Percentiles rank a stretch among this genome's conserved stretches.
Evolutionary conservation across 2,888 invertebrate species (phyloP).

Genomic region (Aphrophora alni): DNA sequence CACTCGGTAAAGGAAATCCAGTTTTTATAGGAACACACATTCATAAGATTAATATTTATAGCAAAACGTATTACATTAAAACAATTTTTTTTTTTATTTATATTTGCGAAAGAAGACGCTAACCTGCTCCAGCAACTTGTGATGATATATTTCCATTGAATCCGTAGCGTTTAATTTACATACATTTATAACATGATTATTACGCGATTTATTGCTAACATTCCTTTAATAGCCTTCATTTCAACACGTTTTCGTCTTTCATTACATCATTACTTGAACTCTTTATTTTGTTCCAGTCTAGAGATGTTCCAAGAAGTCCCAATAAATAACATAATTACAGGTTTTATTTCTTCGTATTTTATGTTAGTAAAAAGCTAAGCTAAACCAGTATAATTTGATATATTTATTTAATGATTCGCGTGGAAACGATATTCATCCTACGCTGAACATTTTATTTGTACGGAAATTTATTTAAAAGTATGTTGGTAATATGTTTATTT

Average conservation of each 20-base stretch:
- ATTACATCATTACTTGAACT: background rate
- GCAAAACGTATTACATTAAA: background rate
- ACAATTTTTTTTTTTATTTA: background rate
- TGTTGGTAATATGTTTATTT: no score
- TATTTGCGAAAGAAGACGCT: background rate
- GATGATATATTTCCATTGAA: background rate
- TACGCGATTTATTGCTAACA: background rate
- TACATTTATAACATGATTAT: background rate
- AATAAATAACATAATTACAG: background rate
- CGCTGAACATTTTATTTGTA: no score
- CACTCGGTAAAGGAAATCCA: no score
- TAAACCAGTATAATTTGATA: no score
- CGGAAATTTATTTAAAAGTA: no score
- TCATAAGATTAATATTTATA: background rate
- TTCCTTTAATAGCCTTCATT: background rate
- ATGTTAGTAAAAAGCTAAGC: background rate
- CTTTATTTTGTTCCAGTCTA: background rate
- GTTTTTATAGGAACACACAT: background rate
- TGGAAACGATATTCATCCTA: no score
- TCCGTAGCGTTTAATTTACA: background rate
- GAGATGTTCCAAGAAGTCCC: background rate
- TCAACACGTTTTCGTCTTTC: background rate
- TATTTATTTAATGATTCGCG: no score
- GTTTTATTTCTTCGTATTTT: background rate
- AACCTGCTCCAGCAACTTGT: background rate